A percentile compares a stretch with the other conserved stretches of the same genome.
Conservation (phyloP, 2,888 invertebrate species). For the Stenchaetothrips biformis region DNA sequence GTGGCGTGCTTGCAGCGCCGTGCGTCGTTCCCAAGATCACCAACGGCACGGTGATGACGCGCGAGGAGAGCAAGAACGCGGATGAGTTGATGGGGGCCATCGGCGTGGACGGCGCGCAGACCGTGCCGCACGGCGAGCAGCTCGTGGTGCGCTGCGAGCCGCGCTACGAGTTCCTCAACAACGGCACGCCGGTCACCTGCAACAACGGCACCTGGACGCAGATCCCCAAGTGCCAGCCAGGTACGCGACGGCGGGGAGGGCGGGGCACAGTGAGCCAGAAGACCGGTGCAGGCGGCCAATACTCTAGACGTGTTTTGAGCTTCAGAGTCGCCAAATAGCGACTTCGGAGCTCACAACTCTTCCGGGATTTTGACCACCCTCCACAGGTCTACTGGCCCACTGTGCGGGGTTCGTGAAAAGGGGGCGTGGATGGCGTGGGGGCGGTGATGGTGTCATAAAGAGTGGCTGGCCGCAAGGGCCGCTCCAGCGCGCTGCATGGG, state of each 20-base stretch:
- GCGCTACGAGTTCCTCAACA: constrained; percentile 76
- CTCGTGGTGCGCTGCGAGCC: constrained; percentile 74
- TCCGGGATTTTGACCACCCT: too few species aligned
- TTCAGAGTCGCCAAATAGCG: too few species aligned
- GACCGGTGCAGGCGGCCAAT: too few species aligned
- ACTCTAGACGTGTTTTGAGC: too few species aligned
- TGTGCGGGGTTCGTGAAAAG: neutral
- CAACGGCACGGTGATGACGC: constrained; percentile 53
- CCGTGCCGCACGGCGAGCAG: constrained; percentile 66
- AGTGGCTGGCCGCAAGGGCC: neutral
- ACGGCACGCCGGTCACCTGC: constrained; percentile 73
- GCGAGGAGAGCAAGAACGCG: constrained; percentile 55
- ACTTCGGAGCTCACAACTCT: too few species aligned
- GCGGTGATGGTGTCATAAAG: neutral
- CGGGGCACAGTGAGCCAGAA: too few species aligned
- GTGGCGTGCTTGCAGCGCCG: constrained; percentile 60
- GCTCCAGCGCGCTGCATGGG: neutral
- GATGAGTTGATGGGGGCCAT: constrained; percentile 47
- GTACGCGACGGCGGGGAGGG: constrained; percentile 46
- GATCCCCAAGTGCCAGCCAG: constrained; percentile 76
- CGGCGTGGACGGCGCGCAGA: constrained; percentile 49
- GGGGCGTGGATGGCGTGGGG: neutral
- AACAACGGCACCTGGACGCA: constrained; percentile 95
- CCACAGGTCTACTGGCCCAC: too few species aligned
- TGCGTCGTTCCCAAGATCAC: constrained; percentile 88